Conservation (phyloP, 2,113 vertebrate species). For the Nicator chloris region DNA sequence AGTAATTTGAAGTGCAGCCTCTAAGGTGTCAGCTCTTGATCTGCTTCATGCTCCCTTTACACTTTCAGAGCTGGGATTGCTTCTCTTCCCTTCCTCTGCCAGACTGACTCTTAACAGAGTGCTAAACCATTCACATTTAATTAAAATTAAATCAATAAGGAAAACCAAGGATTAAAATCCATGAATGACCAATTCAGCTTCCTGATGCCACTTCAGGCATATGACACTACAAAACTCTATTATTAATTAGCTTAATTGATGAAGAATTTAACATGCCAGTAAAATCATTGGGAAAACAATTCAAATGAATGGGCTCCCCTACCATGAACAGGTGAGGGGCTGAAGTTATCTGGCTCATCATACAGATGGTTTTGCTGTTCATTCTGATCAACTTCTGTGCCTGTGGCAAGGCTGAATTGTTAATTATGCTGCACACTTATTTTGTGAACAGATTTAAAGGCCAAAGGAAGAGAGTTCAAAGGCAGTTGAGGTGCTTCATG, state of each 20-base stretch:
- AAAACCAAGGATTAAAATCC: neutral
- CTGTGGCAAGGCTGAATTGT: neutral
- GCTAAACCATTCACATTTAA: neutral
- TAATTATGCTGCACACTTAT: neutral
- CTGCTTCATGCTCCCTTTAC: neutral
- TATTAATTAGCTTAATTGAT: neutral
- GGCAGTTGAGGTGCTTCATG: neutral
- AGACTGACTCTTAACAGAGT: neutral
- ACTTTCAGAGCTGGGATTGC: neutral
- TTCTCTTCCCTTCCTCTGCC: neutral
- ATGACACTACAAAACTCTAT: neutral
- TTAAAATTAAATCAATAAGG: neutral
- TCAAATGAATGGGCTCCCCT: neutral
- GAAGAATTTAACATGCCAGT: neutral
- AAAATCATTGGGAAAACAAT: neutral
- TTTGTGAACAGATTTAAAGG: neutral
- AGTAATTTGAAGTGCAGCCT: neutral
- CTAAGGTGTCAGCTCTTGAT: neutral
- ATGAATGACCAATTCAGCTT: neutral
- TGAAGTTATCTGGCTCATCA: neutral
- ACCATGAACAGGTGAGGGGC: neutral
- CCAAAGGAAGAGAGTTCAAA: neutral
- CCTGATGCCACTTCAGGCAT: fast-evolving
- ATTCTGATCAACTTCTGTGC: neutral
- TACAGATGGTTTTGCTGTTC: fast-evolving